Conservation (phyloP, 1,140 invertebrate genomes). For the Trissolcus basalis region DNA sequence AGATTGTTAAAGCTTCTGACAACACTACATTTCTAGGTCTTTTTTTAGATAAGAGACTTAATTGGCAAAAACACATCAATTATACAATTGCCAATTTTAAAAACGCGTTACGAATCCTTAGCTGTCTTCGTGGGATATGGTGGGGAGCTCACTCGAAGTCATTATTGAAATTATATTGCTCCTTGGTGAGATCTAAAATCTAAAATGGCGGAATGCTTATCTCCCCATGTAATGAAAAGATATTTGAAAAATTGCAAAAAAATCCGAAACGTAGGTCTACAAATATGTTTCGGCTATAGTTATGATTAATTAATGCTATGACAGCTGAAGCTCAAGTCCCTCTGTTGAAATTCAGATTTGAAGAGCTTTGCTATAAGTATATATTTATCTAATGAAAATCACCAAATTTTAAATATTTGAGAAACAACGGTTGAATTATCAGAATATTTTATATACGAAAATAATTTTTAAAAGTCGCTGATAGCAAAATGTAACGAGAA, state of each 20-base stretch:
- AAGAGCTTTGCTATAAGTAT: conserved; percentile 16
- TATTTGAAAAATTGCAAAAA: no score
- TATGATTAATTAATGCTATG: conserved; percentile 20
- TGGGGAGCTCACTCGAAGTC: conserved; percentile 39
- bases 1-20: neutral
- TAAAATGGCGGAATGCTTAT: conserved; percentile 39
- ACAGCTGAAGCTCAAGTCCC: conserved; percentile 18
- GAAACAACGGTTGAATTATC: neutral
- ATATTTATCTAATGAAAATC: neutral
- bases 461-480: conserved; percentile 1
- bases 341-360: conserved; percentile 13
- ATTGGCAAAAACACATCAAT: conserved; percentile 36
- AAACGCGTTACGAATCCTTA: conserved; percentile 23
- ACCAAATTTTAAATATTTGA: neutral
- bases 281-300: conserved; percentile 15
- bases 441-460: neutral
- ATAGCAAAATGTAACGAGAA: neutral
- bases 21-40: conserved; percentile 46
- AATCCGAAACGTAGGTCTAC: no score
- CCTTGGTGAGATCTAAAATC: conserved; percentile 32
- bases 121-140: conserved; percentile 34
- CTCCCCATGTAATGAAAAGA: no score
- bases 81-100: conserved; percentile 13
- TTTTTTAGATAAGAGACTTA: conserved; percentile 19
- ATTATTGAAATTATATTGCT: conserved; percentile 21